Conservation (phyloP, 2,888 invertebrate species). For the Nowickia ferox region DNA sequence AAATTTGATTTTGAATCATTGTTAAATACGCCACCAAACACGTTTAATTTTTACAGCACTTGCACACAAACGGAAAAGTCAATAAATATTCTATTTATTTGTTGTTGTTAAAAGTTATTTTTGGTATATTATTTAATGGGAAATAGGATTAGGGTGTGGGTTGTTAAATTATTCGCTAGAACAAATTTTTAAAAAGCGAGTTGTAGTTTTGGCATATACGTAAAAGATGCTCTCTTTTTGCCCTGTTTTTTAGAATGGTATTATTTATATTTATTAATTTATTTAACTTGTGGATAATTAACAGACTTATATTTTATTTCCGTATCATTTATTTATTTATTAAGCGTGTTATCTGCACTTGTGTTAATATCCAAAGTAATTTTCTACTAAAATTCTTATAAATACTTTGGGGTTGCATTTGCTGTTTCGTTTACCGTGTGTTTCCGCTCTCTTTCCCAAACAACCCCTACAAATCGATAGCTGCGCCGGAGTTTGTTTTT, state of each 20-base stretch:
- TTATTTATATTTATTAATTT: background rate
- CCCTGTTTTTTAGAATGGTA: background rate
- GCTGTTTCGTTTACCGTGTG: slow-evolving; percentile 33
- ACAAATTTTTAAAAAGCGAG: background rate
- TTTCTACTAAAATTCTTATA: slow-evolving; percentile 55
- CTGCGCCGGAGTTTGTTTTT: slow-evolving; percentile 74
- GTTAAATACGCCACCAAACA: background rate
- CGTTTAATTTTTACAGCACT: background rate
- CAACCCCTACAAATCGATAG: slow-evolving; percentile 74
- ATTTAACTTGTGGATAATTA: slow-evolving; percentile 14
- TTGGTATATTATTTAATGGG: slow-evolving; percentile 48
- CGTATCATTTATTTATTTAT: slow-evolving; percentile 23
- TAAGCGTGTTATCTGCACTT: slow-evolving; percentile 63
- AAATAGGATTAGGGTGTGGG: slow-evolving; percentile 59
- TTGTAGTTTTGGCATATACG: background rate
- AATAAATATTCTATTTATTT: slow-evolving; percentile 15
- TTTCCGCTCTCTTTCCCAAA: slow-evolving; percentile 24
- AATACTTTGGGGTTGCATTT: slow-evolving; percentile 58
- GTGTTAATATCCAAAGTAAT: slow-evolving; percentile 45
- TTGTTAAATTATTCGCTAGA: slow-evolving; percentile 26
- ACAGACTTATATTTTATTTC: background rate
- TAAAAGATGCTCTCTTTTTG: background rate
- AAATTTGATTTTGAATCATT: background rate
- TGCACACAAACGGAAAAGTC: slow-evolving; percentile 17
- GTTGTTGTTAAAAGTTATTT: slow-evolving; percentile 41